Percentiles rank a stretch among this genome's conserved stretches.
Evolutionary conservation across 2,888 invertebrate species (phyloP).

Genomic region (Athetis lepigone): DNA sequence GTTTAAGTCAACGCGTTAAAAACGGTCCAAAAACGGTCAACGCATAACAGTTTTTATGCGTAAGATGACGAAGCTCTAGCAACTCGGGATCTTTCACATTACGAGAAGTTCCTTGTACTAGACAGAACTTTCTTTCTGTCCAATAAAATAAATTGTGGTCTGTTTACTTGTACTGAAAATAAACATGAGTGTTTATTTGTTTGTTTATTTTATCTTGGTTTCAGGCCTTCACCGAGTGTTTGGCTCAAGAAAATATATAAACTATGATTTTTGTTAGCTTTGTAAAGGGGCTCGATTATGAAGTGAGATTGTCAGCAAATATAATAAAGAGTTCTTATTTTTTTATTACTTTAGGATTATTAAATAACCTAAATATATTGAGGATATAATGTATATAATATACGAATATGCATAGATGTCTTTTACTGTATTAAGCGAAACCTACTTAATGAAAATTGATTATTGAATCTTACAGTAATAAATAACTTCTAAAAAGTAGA

Average conservation of each 20-base stretch:
- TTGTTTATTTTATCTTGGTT: constrained; percentile 9
- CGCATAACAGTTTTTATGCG: too few species aligned
- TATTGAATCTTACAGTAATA: too few species aligned
- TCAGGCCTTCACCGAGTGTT: neutral
- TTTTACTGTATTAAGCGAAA: too few species aligned
- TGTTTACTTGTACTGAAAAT: constrained; percentile 5
- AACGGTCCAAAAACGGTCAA: too few species aligned
- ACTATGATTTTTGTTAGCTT: neutral
- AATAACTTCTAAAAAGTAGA: too few species aligned
- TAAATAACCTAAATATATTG: too few species aligned
- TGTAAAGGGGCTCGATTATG: neutral
- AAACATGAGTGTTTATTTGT: constrained; percentile 22
- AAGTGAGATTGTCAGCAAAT: neutral
- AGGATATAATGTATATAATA: too few species aligned
- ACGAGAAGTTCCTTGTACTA: neutral
- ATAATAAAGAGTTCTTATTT: too few species aligned
- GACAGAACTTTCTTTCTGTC: neutral
- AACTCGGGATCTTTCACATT: neutral
- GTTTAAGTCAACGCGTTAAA: too few species aligned
- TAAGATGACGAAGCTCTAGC: neutral
- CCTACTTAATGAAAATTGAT: too few species aligned
- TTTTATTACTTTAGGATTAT: too few species aligned
- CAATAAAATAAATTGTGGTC: constrained; percentile 23
- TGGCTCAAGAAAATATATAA: neutral
- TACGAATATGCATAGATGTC: too few species aligned